Conservation (phyloP, 1,140 invertebrate species). For the Belonocnema kinseyi region DNA sequence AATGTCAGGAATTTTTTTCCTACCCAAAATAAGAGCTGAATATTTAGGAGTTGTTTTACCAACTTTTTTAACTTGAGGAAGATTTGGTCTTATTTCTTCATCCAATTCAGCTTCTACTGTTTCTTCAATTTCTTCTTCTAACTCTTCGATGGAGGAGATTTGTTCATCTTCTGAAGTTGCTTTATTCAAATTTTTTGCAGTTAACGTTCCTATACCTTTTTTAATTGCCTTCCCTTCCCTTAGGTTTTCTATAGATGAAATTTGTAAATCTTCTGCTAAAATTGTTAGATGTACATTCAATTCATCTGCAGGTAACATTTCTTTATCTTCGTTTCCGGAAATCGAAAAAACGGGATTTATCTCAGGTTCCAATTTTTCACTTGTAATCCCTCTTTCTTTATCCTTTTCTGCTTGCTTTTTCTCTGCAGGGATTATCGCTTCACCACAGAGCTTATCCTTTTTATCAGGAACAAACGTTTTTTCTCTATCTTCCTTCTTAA, state of each 20-base stretch:
- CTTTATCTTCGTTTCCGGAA: neutral
- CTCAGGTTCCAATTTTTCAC: neutral
- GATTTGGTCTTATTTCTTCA: no score
- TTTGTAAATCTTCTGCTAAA: no score
- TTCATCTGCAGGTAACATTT: no score
- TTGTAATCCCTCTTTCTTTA: neutral
- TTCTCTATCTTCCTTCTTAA: neutral
- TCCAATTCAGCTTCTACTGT: neutral
- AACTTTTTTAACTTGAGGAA: no score
- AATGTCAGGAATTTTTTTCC: neutral
- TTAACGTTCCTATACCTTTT: neutral
- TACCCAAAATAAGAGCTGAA: no score
- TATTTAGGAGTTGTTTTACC: no score
- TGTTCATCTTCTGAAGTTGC: no score
- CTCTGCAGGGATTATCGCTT: conserved; percentile 8
- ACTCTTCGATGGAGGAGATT: neutral
- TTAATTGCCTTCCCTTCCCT: neutral
- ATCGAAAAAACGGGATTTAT: conserved; percentile 7
- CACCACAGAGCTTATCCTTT: conserved; percentile 1
- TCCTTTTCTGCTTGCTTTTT: conserved; percentile 1
- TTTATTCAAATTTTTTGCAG: no score
- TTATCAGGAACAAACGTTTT: neutral
- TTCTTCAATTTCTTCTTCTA: neutral
- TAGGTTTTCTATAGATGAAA: no score
- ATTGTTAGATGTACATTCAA: no score